These are phyloP conservation scores for Procapra przewalskii DNA, from an alignment of 2,113 vertebrate genomes.

Conservation along the genomic window DNA sequence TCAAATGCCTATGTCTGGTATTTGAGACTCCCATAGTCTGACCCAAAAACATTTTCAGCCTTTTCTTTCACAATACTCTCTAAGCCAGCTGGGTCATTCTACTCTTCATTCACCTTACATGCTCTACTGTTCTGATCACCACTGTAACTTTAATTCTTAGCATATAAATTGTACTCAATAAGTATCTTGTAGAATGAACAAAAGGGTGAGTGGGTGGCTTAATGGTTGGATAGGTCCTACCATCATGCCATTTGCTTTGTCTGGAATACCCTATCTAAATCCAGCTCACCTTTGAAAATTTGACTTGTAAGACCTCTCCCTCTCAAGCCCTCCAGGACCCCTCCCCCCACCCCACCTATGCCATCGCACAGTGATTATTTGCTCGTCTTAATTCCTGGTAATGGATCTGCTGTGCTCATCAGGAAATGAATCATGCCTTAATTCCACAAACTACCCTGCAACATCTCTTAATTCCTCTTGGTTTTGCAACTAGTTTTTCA, in stretches of 20 bases:
- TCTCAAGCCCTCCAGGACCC: not conserved
- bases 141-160: not conserved
- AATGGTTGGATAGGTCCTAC: not conserved
- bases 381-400: not conserved
- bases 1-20: not conserved
- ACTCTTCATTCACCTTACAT: not conserved
- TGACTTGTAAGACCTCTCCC: not conserved
- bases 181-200: not conserved
- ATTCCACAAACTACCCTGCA: not conserved
- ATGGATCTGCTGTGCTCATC: not conserved
- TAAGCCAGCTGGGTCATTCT: not conserved
- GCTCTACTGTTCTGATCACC: not conserved
- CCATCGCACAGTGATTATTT: not conserved
- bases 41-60: not conserved
- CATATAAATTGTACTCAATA: not conserved
- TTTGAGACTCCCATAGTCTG: not conserved
- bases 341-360: not conserved
- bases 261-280: not conserved
- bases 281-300: not conserved
- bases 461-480: not conserved
- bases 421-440: slow-evolving; percentile 9
- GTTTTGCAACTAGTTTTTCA: not conserved
- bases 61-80: not conserved
- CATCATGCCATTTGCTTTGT: not conserved
- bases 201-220: not conserved